These are phyloP conservation scores for Eupithecia exiguata DNA, from an alignment of 2,888 invertebrate genomes.

Conservation along the genomic window DNA sequence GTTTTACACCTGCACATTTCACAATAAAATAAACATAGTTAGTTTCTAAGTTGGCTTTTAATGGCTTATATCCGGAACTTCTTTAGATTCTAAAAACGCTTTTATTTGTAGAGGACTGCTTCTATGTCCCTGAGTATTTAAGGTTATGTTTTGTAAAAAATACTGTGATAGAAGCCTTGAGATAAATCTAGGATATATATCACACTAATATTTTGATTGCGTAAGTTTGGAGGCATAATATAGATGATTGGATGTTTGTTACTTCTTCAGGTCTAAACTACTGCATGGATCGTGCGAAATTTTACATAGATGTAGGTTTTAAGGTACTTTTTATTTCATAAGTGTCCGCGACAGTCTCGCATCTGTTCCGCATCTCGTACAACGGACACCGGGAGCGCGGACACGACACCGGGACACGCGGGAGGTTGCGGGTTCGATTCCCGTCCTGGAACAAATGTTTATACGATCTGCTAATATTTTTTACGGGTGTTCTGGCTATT, in stretches of 20 bases:
- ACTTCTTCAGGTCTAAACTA: background rate
- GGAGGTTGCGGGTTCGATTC: background rate
- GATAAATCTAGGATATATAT: background rate
- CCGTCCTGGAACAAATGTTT: too few species aligned
- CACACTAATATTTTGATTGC: background rate
- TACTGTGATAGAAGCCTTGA: background rate
- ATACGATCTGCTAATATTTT: too few species aligned
- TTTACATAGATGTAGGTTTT: background rate
- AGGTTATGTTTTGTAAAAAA: background rate
- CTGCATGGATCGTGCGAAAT: background rate
- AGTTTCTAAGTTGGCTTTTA: background rate
- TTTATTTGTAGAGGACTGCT: too few species aligned
- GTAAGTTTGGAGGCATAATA: background rate
- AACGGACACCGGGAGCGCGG: too few species aligned
- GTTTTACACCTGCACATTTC: background rate
- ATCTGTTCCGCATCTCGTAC: too few species aligned
- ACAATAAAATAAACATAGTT: background rate
- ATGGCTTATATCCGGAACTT: background rate
- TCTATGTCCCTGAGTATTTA: background rate
- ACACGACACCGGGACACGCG: too few species aligned
- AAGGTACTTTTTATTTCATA: too few species aligned
- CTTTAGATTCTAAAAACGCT: background rate
- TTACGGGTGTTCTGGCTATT: too few species aligned
- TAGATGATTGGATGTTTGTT: background rate
- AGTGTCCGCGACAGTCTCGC: too few species aligned